Evolutionary conservation across 2,888 invertebrate species (phyloP), one percentile per base, ranked within the genome.

Genomic region (Drosophila meridionalis): DNA sequence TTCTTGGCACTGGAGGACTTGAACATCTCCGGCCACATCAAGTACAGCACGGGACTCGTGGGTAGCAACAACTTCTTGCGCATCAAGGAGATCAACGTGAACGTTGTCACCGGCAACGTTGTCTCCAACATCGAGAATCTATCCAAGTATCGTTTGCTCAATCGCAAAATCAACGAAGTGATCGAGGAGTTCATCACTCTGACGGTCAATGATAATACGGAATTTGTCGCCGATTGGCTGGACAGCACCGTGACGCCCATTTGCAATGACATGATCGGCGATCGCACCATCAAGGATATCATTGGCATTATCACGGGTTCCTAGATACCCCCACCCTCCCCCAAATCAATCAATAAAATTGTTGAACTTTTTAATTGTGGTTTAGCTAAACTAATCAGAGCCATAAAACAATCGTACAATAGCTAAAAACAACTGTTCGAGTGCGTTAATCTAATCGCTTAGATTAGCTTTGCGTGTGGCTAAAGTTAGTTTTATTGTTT

Each of bases 171-270:
- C 5, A 92, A 92, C 67, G 83, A 91, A 32, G 47, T 92, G 20
- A 61, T 92, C 59, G 92, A 90, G 73, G 92, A 92, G 65, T 83
- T 88, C 64, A 74, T 92, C 50, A 65, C 69, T 55, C 36, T 92
- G 36, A 72, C 78, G 4, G 66, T 92, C 45, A 92, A 92, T 65
- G 92, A 92, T 26, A 92, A 92, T 69, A 88, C 90, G 26, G 82
- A 91, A 0, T 70, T 79, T 12, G 67, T 91, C 2, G 82, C 90
- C 7, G 42, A 80, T 0, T 74, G 78, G 32, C 72, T 86, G n/a
- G 81, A 91, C 63, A 59, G 48, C 14, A n/a, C 60, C 1, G 66
- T 76, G 26, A 76, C 91, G 20, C 89, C 90, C 6, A 11, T 82
- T 2, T 76, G 81, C 20, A 92, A 92, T 79, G 76, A 80, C 0